phyloP scores from a whole-genome alignment of 2,113 vertebrate genomes.

The Sula dactylatra region DNA sequence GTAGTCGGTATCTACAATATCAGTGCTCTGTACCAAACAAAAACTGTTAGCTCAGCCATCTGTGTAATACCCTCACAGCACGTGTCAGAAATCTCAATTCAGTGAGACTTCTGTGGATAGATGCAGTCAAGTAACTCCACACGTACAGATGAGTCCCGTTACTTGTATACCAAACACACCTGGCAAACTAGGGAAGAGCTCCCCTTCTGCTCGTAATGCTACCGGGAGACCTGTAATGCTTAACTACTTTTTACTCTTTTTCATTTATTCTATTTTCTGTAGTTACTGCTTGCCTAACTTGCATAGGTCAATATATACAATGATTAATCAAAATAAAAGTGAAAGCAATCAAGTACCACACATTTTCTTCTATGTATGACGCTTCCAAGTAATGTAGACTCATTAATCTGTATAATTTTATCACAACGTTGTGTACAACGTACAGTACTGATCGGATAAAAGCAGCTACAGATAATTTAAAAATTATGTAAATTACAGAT shows the following conservation, averaged over 20 bases:
- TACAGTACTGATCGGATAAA: not conserved
- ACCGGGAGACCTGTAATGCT: fast-evolving
- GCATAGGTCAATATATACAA: fast-evolving
- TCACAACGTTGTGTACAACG: not conserved
- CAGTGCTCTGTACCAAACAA: not conserved
- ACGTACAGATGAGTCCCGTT: fast-evolving
- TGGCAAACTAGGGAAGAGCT: not conserved
- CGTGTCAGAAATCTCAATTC: not conserved
- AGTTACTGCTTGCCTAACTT: not conserved
- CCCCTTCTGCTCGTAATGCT: not conserved
- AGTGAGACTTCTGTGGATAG: not conserved
- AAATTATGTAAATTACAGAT: fast-evolving
- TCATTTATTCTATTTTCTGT: not conserved
- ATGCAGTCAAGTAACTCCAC: not conserved
- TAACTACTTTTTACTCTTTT: not conserved
- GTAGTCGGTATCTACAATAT: fast-evolving
- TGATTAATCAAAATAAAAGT: not conserved
- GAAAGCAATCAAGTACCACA: too few species aligned
- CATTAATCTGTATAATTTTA: not conserved
- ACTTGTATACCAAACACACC: not conserved
- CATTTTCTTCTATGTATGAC: not conserved
- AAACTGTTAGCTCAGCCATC: not conserved
- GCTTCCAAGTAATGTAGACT: not conserved
- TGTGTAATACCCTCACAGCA: not conserved
- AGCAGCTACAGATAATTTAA: not conserved